These are phyloP conservation scores for Lepidostoma basale DNA, from an alignment of 1,140 invertebrate species.

Conservation along the genomic window DNA sequence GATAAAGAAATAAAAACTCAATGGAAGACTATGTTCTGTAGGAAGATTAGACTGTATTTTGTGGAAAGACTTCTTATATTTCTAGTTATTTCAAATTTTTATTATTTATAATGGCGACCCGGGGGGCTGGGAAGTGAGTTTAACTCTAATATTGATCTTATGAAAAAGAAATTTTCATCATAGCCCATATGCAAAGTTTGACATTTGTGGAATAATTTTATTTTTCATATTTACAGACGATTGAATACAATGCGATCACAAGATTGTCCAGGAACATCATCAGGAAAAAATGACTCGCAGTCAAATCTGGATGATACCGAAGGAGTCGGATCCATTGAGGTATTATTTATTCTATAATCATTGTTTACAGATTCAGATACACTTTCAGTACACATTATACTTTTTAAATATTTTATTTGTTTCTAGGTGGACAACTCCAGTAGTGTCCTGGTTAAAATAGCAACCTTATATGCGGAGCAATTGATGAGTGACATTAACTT, in stretches of 20 bases:
- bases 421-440: slow-evolving; percentile 80
- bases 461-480: slow-evolving; percentile 79
- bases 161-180: no score
- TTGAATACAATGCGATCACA: not conserved
- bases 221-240: not conserved
- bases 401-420: not conserved
- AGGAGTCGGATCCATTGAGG: slow-evolving; percentile 21
- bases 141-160: no score
- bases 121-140: slow-evolving; percentile 6
- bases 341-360: not conserved
- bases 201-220: not conserved
- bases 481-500: slow-evolving; percentile 86
- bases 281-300: not conserved
- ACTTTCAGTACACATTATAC: not conserved
- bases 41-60: no score
- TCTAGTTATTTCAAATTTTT: slow-evolving; percentile 1
- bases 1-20: no score
- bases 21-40: no score
- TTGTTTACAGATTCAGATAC: not conserved
- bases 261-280: slow-evolving; percentile 1
- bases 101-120: not conserved
- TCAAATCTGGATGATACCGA: not conserved
- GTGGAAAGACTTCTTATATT: not conserved
- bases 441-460: slow-evolving; percentile 80
- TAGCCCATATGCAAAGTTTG: no score